A percentile compares a stretch with the other conserved stretches of the same genome.
phyloP scores from a whole-genome alignment of 2,113 vertebrate genomes.

The Pachyramphus minor region DNA sequence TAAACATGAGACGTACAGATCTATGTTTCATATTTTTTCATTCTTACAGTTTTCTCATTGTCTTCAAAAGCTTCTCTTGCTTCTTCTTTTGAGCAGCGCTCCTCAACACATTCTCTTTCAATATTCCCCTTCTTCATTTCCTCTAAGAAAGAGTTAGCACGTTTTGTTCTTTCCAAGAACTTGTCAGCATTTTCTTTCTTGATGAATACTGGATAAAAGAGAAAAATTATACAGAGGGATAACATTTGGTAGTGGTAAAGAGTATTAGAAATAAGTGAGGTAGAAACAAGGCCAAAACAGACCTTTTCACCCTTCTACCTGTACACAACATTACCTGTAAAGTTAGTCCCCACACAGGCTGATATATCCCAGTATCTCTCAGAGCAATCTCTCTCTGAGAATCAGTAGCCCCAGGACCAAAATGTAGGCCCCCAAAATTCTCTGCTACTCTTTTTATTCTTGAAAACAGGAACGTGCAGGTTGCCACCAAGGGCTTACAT shows the following conservation, averaged over 20 bases:
- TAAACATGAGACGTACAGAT: not conserved
- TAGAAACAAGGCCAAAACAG: not conserved
- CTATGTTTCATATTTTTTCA: not conserved
- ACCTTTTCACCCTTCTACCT: not conserved
- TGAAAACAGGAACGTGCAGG: not conserved
- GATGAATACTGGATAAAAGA: slow-evolving; percentile 79
- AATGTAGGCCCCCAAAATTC: not conserved
- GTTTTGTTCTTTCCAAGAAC: slow-evolving; percentile 75
- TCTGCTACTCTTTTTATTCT: not conserved
- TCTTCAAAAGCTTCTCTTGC: slow-evolving; percentile 88
- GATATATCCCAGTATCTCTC: not conserved
- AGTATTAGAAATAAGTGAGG: not conserved
- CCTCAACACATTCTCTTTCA: slow-evolving; percentile 89
- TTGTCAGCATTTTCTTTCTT: slow-evolving; percentile 68
- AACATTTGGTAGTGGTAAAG: not conserved
- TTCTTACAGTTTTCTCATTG: slow-evolving; percentile 75
- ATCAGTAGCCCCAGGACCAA: not conserved
- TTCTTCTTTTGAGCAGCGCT: slow-evolving; percentile 85
- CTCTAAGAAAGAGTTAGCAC: slow-evolving; percentile 82
- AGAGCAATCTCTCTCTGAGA: not conserved
- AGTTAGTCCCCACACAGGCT: not conserved
- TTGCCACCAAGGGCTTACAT: not conserved
- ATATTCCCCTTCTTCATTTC: slow-evolving; percentile 82
- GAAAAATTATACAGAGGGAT: not conserved
- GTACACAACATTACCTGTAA: not conserved